Base-by-base conservation (phyloP, 2,888 invertebrate species). In the Meteorus colon region DNA sequence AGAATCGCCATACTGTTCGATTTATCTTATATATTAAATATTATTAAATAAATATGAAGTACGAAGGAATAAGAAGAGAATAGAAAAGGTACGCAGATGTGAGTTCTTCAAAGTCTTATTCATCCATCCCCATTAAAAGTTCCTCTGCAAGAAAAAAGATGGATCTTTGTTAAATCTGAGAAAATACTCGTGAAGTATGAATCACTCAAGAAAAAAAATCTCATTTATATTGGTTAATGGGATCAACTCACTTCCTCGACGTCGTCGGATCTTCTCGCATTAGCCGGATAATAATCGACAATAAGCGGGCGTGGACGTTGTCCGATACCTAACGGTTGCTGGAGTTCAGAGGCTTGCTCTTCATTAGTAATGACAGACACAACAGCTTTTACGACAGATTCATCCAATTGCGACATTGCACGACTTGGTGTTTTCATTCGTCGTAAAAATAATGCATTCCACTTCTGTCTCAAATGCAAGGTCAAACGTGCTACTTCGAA, bases 291-390 rank as follows among this genome's bases (percentile, higher is more conserved):
- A 31, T 92, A 91, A 82, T 93, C 93, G 1, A 92, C 89, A 0
- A 92, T 91, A n/a, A 94, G 89, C 2, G 94, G 94, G 81, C 93
- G 92, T 0, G 96, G 96, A 70, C 95, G 91, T 86, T 94, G 94
- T 0, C 96, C 96, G 76, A 96, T 94, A 0, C 95, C 95, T 6
- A 91, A 90, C 0, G 96, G 96, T 84, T 95, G 94, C 73, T 91
- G 92, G 5, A 96, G 88, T 0, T 94, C 94, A 12, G 93, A 91
- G 10, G 92, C 92, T 80, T 92, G 92, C 84, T 96, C 96, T 85
- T 96, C 96, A 0, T 92, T 92, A 10, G 93, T 93, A 65, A 96
- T 88, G 0, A 95, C 92, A 76, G 92, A 91, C 0, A 94, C 93
- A 0, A 95, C 91, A 0, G 94, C 92, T 78, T 91, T 92, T 0